Conservation (phyloP, 2,113 vertebrate genomes). For the Mobula birostris region DNA sequence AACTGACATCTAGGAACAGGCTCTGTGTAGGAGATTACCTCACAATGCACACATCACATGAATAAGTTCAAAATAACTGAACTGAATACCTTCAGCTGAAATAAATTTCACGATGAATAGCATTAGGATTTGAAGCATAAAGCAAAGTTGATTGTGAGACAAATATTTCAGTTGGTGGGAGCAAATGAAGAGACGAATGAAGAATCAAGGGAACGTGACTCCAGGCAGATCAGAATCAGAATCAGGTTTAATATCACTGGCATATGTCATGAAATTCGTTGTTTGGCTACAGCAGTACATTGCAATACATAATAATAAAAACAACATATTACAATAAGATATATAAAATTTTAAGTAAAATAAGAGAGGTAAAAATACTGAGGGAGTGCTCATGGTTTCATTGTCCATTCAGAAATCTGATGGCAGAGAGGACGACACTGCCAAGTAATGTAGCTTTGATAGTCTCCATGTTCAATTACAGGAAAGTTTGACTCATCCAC, state of each 20-base stretch:
- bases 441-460: background rate
- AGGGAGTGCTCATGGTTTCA: no score
- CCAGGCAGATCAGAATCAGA: background rate
- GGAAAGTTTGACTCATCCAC: background rate
- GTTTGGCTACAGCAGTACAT: no score
- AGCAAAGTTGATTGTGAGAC: background rate
- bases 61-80: background rate
- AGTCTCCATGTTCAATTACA: background rate
- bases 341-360: no score
- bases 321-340: no score
- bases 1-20: background rate
- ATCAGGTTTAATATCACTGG: no score
- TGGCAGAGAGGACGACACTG: background rate
- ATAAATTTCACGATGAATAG: background rate
- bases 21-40: background rate
- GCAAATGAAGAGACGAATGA: background rate
- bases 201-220: background rate
- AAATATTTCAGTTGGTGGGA: background rate
- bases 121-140: background rate
- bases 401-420: no score
- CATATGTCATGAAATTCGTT: no score
- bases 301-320: no score
- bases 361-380: no score
- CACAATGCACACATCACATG: background rate
- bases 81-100: background rate